These are phyloP conservation scores for Nomada hirtipes DNA, from an alignment of 2,888 invertebrate genomes.

Conservation along the genomic window DNA sequence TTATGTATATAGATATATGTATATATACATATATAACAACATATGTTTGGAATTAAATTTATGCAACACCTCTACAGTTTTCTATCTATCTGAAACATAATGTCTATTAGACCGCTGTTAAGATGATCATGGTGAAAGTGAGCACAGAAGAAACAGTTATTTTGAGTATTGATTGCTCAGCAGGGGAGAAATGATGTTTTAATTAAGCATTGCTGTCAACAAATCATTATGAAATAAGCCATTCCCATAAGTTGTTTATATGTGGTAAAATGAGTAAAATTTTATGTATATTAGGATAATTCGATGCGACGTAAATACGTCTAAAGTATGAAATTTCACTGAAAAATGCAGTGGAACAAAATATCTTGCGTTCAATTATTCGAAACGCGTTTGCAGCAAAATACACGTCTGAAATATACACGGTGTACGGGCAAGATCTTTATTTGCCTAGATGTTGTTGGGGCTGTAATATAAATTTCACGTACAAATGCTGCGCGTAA, in stretches of 20 bases:
- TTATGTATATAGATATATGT: no score
- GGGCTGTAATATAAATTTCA: conserved; percentile 3
- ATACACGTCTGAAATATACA: conserved; percentile 15
- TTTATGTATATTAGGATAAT: no score
- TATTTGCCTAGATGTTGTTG: conserved; percentile 21
- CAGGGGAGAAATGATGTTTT: conserved; percentile 1
- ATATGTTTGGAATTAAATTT: neutral
- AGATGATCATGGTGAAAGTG: neutral
- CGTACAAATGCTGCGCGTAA: neutral
- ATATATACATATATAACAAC: neutral
- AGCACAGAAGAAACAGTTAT: neutral
- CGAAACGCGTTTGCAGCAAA: conserved; percentile 19
- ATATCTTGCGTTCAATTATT: conserved; percentile 15
- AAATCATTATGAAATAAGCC: conserved; percentile 17
- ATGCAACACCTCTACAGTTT: neutral
- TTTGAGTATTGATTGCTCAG: neutral
- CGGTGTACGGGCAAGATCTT: conserved; percentile 11
- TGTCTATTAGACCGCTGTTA: neutral
- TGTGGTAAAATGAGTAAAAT: neutral
- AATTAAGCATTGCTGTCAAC: conserved; percentile 44
- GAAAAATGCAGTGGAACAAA: neutral
- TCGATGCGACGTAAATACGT: no score
- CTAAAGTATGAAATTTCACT: no score
- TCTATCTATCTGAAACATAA: neutral
- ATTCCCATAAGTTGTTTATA: conserved; percentile 30